A percentile compares a stretch with the other conserved stretches of the same genome.
Conservation (phyloP, 2,113 vertebrate genomes). For the Trematomus loennbergii region DNA sequence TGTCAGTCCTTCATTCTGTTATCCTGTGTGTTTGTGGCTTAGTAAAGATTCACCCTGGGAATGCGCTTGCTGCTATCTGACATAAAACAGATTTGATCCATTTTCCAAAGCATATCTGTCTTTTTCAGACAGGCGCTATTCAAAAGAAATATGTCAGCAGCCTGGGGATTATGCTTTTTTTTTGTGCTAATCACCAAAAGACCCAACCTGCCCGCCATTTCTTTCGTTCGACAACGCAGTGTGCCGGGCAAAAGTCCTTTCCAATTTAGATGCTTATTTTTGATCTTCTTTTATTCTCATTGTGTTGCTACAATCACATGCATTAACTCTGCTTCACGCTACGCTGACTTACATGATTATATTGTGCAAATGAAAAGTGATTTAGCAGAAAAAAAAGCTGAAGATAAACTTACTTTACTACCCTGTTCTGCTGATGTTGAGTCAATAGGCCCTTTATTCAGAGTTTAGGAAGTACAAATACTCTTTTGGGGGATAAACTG, state of each 20-base stretch:
- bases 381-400: constrained; percentile 20
- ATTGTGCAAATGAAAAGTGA: constrained; percentile 57
- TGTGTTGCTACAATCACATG: constrained; percentile 57
- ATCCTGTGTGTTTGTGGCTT: constrained; percentile 69
- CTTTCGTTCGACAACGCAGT: constrained; percentile 42
- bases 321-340: constrained; percentile 56
- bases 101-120: constrained; percentile 68
- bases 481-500: not conserved
- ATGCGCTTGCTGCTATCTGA: constrained; percentile 66
- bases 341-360: constrained; percentile 58
- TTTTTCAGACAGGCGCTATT: constrained; percentile 67
- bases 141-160: constrained; percentile 76
- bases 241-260: constrained; percentile 32
- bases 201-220: constrained; percentile 60
- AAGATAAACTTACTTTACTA: constrained; percentile 50
- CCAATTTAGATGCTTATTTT: constrained; percentile 69
- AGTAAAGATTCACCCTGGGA: constrained; percentile 62
- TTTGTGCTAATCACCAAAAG: constrained; percentile 66
- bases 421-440: constrained; percentile 49
- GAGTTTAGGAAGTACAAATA: constrained; percentile 20
- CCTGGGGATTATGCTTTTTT: constrained; percentile 68
- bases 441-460: constrained; percentile 50
- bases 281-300: constrained; percentile 59
- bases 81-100: constrained; percentile 74
- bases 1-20: constrained; percentile 57